phyloP scores from a whole-genome alignment of 2,888 invertebrate species.

The Capitulum mitella region DNA sequence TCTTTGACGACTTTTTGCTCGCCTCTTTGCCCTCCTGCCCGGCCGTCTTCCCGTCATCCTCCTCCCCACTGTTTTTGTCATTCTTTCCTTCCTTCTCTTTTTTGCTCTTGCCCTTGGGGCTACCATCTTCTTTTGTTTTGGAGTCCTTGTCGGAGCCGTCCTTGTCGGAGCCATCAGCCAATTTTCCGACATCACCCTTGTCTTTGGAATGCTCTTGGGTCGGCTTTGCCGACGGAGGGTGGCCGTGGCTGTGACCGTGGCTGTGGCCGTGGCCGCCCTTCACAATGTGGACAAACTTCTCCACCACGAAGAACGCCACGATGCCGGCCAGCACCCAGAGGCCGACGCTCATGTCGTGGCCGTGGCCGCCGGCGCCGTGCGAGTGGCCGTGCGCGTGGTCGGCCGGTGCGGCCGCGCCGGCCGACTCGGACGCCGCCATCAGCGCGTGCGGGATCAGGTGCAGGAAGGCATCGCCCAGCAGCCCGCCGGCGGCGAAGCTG shows the following conservation, averaged over 20 bases:
- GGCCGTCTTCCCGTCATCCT: not conserved
- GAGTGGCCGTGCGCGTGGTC: conserved; percentile 46
- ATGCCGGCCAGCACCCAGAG: conserved; percentile 91
- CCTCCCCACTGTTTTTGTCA: conserved; percentile 29
- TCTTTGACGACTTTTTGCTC: conserved; percentile 36
- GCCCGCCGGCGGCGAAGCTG: conserved; percentile 89
- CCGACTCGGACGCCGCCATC: conserved; percentile 45
- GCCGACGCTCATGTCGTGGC: conserved; percentile 78
- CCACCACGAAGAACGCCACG: conserved; percentile 82
- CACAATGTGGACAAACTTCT: conserved; percentile 80
- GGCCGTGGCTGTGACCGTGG: too few species aligned
- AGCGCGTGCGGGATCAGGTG: conserved; percentile 97
- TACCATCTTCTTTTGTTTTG: conserved; percentile 33
- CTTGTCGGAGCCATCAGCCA: too few species aligned
- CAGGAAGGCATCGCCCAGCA: conserved; percentile 96
- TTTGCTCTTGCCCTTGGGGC: conserved; percentile 29
- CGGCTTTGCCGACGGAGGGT: too few species aligned
- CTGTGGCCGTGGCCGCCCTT: conserved; percentile 75
- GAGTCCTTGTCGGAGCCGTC: conserved; percentile 27
- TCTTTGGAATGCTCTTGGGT: too few species aligned
- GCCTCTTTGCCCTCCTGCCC: conserved; percentile 37
- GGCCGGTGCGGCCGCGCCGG: conserved; percentile 37
- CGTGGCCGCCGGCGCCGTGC: conserved; percentile 42
- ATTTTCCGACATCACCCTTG: too few species aligned
- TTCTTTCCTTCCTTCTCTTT: conserved; percentile 27